Evolutionary conservation across 2,113 vertebrate species (phyloP), one percentile per base, ranked within the genome.

Genomic region (Oncorhynchus mykiss): DNA sequence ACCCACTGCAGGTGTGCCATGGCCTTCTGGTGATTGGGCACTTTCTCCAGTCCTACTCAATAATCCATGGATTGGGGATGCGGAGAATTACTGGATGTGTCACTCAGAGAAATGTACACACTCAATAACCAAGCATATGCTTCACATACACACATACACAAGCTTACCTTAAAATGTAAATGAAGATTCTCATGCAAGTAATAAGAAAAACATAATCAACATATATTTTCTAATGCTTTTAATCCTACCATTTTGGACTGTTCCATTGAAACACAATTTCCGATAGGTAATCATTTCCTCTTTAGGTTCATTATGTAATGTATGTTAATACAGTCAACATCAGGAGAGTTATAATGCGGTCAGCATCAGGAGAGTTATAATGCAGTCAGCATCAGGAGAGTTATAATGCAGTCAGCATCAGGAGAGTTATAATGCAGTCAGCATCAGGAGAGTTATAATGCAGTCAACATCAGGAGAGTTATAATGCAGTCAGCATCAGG

Each of bases 21-120:
- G 79, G 88, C 85, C 80, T 75, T 79, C 70, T 77, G 76, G 82
- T 75, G 78, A 48, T 78, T 78, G 79, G 76, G 54, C 54, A 57
- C 54, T 20, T 57, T 57, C 54, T 57, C 54, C 18, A 57, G 54
- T 20, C 16, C 16, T 6, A 14, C 54, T 20, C 14, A 57, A 20
- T 20, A 20, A 20, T 57, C 20, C 54, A 20, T 57, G 3, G 54
- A 57, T 20, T 18, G 18, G 54, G 16, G 16, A 20, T 14, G 54
- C 4, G 16, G 54, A 20, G 16, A 57, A 4, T 14, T 57, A 20
- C 39, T 45, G 39, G 9, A 45, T 11, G 39, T 45, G 39, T 45
- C 9, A 6, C 54, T 20, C 18, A 5, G 16, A 57, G 54, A 18
- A 57, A 20, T 5, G 54, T 20, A 18, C 76, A 88, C 67, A 68